Conservation (phyloP, 2,888 invertebrate species). For the Phoenoteleia sp. region DNA sequence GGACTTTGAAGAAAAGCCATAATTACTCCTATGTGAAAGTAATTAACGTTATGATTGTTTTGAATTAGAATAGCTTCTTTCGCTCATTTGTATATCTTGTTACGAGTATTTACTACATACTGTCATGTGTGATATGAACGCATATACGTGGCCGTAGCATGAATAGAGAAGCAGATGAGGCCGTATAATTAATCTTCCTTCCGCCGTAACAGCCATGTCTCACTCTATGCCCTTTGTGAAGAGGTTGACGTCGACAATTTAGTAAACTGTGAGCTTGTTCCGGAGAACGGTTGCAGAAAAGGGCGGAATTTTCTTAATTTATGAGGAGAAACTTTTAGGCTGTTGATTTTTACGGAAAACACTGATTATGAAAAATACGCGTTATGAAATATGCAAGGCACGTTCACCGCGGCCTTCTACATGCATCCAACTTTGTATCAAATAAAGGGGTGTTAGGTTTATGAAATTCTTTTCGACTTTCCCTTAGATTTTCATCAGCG, state of each 20-base stretch:
- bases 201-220: slow-evolving; percentile 67
- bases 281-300: slow-evolving; percentile 57
- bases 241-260: slow-evolving; percentile 71
- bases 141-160: slow-evolving; percentile 62
- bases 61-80: slow-evolving; percentile 61
- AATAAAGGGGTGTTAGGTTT: slow-evolving; percentile 18
- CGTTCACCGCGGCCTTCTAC: slow-evolving; percentile 1
- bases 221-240: slow-evolving; percentile 69
- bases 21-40: slow-evolving; percentile 43
- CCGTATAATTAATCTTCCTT: slow-evolving; percentile 73
- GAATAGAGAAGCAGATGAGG: slow-evolving; percentile 74
- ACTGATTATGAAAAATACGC: slow-evolving; percentile 58
- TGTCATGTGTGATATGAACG: slow-evolving; percentile 69
- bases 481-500: neutral
- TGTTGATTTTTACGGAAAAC: slow-evolving; percentile 60
- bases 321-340: slow-evolving; percentile 55
- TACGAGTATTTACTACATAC: slow-evolving; percentile 69
- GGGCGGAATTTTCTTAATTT: slow-evolving; percentile 67
- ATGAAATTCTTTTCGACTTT: neutral
- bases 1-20: slow-evolving; percentile 30
- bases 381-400: slow-evolving; percentile 29
- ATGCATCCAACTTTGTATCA: slow-evolving; percentile 28
- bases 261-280: slow-evolving; percentile 67
- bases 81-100: slow-evolving; percentile 73
- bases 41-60: slow-evolving; percentile 67